Percentiles rank a stretch among this genome's conserved stretches.
Conservation (phyloP, 2,888 invertebrate genomes). For the Blomia tropicalis region DNA sequence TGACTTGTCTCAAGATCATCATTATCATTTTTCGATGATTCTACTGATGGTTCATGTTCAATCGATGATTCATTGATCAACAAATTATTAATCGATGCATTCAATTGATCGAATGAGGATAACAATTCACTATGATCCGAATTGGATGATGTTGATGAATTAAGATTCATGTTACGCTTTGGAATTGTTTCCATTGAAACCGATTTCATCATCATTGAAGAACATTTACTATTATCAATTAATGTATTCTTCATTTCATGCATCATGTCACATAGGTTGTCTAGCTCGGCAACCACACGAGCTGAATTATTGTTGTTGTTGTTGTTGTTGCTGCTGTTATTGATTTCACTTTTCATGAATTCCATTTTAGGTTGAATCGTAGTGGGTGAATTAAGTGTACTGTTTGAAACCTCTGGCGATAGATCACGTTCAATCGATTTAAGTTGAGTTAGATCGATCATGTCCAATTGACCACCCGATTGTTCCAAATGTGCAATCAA, state of each 20-base stretch:
- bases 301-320: constrained; percentile 39
- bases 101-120: constrained; percentile 13
- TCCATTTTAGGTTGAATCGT: constrained; percentile 29
- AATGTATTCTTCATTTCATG: constrained; percentile 17
- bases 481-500: too few relatives aligned
- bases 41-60: too few relatives aligned
- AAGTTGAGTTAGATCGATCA: not conserved
- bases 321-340: constrained; percentile 42
- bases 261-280: constrained; percentile 23
- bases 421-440: not conserved
- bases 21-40: not conserved
- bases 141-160: not conserved
- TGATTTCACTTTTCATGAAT: constrained; percentile 12
- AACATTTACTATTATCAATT: not conserved
- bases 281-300: constrained; percentile 26
- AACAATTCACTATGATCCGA: not conserved
- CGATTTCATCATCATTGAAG: too few relatives aligned
- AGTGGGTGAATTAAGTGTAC: not conserved
- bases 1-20: not conserved
- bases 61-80: not conserved
- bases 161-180: not conserved
- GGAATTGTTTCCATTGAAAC: not conserved
- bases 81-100: constrained; percentile 51
- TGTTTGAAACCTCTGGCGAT: not conserved
- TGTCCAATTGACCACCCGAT: not conserved